Conservation (phyloP, 2,888 invertebrate genomes). For the Eristalis intricaria region DNA sequence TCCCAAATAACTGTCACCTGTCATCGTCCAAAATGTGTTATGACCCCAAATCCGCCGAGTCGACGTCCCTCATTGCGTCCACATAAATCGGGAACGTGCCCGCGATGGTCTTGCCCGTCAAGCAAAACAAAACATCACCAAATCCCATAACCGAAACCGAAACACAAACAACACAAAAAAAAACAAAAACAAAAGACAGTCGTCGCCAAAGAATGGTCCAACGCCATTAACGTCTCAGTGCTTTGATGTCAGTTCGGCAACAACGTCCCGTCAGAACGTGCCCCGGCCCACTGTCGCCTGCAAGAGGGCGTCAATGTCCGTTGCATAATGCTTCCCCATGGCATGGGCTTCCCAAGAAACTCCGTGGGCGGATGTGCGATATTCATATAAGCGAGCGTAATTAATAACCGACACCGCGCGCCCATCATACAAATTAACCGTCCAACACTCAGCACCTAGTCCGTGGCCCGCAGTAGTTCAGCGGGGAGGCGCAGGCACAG, state of each 20-base stretch:
- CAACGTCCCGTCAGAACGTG: slow-evolving; percentile 48
- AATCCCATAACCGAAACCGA: neutral
- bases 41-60: neutral
- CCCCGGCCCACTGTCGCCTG: slow-evolving; percentile 51
- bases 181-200: no score
- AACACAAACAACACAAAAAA: no score
- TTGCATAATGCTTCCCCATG: slow-evolving; percentile 54
- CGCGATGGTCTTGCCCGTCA: neutral
- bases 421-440: slow-evolving; percentile 65
- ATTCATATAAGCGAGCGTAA: slow-evolving; percentile 59
- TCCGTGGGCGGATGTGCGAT: slow-evolving; percentile 72
- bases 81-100: neutral
- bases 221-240: slow-evolving; percentile 24
- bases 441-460: slow-evolving; percentile 62
- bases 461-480: neutral
- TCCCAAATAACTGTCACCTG: neutral
- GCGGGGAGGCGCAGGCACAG: neutral
- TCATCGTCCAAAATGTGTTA: neutral
- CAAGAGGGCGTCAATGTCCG: slow-evolving; percentile 54
- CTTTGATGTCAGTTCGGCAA: slow-evolving; percentile 31
- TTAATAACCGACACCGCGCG: slow-evolving; percentile 70
- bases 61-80: neutral
- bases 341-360: slow-evolving; percentile 40
- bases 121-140: slow-evolving; percentile 24
- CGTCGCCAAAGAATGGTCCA: slow-evolving; percentile 16